These are phyloP conservation scores for Phataginus tricuspis DNA, from an alignment of 2,797 vertebrate species.

Conservation along the genomic window DNA sequence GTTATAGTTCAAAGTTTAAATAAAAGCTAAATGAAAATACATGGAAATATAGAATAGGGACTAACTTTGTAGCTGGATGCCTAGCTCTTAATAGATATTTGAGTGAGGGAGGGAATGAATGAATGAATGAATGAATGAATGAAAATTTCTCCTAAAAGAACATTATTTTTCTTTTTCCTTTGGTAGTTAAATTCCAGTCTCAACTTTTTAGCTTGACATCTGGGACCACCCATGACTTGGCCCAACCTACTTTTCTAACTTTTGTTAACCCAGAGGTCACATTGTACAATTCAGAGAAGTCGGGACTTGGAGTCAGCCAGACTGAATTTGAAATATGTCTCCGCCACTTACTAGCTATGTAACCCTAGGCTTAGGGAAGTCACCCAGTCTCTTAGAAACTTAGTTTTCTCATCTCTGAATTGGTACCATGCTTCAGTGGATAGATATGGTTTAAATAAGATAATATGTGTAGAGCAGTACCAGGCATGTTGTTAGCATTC, in stretches of 20 bases:
- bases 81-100: slow-evolving; percentile 25
- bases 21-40: slow-evolving; percentile 46
- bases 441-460: not conserved
- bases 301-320: slow-evolving; percentile 17
- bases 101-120: not conserved
- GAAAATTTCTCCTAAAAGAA: not conserved
- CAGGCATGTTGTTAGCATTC: not conserved
- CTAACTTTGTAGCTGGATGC: not conserved
- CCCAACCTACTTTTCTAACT: not conserved
- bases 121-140: not conserved
- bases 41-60: not conserved
- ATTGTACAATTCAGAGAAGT: not conserved
- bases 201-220: not conserved
- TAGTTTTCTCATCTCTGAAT: slow-evolving; percentile 5
- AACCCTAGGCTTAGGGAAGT: slow-evolving; percentile 35
- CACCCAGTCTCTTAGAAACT: not conserved
- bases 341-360: not conserved
- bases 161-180: not conserved
- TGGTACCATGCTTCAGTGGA: not conserved
- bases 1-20: slow-evolving; percentile 40
- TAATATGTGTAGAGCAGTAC: not conserved
- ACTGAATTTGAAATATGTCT: slow-evolving; percentile 45
- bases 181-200: slow-evolving; percentile 26
- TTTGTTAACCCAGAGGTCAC: not conserved
- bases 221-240: not conserved